Percentiles rank a stretch among this genome's conserved stretches.
Evolutionary conservation across 1,140 invertebrate species (phyloP).

Genomic region (Bombus superbus): DNA sequence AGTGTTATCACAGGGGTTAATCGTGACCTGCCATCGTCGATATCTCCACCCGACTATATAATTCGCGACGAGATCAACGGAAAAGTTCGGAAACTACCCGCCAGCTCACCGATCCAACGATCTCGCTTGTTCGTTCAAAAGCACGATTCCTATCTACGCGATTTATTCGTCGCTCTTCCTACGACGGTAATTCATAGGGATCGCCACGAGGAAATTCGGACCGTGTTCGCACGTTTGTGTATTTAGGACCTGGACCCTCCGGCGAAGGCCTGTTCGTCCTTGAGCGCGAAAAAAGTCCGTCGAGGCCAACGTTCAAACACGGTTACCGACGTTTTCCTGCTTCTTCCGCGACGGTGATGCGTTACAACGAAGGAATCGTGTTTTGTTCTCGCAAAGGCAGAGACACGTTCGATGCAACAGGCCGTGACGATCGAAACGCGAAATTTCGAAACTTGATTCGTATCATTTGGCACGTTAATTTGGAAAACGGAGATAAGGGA

Average conservation of each 20-base stretch:
- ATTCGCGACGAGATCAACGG: not conserved
- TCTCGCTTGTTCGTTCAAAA: not conserved
- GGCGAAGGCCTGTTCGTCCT: conserved; percentile 1
- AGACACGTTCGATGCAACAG: not conserved
- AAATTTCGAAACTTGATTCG: too few relatives aligned
- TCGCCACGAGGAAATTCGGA: not conserved
- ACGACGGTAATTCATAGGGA: not conserved
- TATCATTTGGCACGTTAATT: too few relatives aligned
- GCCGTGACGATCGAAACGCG: too few relatives aligned
- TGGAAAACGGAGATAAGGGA: too few relatives aligned
- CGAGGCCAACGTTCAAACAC: not conserved
- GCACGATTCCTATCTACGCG: not conserved
- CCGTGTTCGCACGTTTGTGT: not conserved
- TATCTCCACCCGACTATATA: not conserved
- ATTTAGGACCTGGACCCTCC: conserved; percentile 24
- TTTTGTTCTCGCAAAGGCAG: not conserved
- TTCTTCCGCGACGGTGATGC: not conserved
- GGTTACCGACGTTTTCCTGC: not conserved
- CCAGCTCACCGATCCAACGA: not conserved
- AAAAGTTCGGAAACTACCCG: not conserved
- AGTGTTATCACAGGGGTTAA: not conserved
- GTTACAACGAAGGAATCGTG: not conserved
- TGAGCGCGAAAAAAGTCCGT: not conserved
- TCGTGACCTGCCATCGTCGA: not conserved
- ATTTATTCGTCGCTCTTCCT: conserved; percentile 3